phyloP scores from a whole-genome alignment of 1,140 invertebrate species.

The Papilio glaucus region DNA sequence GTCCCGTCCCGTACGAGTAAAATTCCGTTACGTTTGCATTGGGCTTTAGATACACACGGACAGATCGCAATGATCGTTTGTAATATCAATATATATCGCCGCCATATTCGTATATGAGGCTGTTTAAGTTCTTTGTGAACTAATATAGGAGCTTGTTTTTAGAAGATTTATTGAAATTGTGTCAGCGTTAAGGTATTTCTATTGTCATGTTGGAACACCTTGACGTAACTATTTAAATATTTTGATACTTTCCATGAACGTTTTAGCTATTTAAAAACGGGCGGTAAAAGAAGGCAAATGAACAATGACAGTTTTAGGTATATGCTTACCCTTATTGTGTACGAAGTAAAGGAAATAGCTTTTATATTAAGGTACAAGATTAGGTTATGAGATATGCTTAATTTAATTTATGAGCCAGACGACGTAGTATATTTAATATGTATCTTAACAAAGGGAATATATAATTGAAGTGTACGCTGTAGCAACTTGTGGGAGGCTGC shows the following conservation, averaged over 20 bases:
- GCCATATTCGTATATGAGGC: slow-evolving; percentile 9
- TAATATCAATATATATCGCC: neutral
- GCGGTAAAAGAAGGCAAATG: neutral
- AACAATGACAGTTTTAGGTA: too few species aligned
- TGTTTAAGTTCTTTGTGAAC: neutral
- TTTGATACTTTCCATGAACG: slow-evolving; percentile 1
- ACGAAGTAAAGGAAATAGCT: too few species aligned
- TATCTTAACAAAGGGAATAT: slow-evolving; percentile 18
- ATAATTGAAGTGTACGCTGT: slow-evolving; percentile 19
- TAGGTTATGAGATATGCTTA: neutral
- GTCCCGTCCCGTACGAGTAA: too few species aligned
- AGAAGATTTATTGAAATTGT: slow-evolving; percentile 23
- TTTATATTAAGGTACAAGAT: neutral
- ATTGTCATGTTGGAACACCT: neutral
- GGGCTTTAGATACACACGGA: too few species aligned
- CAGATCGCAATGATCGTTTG: neutral
- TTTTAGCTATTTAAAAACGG: neutral
- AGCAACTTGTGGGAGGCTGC: slow-evolving; percentile 22
- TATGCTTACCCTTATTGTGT: too few species aligned
- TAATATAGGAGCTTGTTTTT: neutral
- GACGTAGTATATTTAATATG: slow-evolving; percentile 20
- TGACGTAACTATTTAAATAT: slow-evolving; percentile 10
- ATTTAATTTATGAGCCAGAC: slow-evolving; percentile 19
- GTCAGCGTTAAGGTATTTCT: slow-evolving; percentile 25
- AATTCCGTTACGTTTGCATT: too few species aligned